Conservation (phyloP, 2,888 invertebrate genomes). For the Leucania comma region DNA sequence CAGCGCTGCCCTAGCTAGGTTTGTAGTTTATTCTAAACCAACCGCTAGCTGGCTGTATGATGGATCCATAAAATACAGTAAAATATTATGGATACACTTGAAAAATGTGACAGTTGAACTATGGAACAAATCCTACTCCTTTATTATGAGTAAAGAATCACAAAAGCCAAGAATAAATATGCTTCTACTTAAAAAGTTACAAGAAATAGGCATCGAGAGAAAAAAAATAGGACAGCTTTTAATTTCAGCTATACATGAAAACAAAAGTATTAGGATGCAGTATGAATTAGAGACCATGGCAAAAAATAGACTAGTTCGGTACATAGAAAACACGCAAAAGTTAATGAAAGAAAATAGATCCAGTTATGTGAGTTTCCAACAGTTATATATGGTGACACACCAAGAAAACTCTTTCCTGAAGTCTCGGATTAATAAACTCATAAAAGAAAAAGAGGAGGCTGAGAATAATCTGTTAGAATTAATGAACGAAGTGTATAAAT, state of each 20-base stretch:
- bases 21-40: constrained; percentile 64
- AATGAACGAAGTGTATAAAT: constrained; percentile 79
- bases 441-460: constrained; percentile 76
- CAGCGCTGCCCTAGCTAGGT: constrained; percentile 28
- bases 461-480: constrained; percentile 79
- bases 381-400: constrained; percentile 80
- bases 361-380: constrained; percentile 79
- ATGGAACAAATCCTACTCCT: constrained; percentile 18
- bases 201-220: constrained; percentile 77
- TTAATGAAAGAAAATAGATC: constrained; percentile 79
- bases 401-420: constrained; percentile 84
- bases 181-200: constrained; percentile 76
- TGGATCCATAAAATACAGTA: constrained; percentile 60
- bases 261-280: constrained; percentile 79
- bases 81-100: constrained; percentile 55
- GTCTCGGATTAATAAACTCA: constrained; percentile 75
- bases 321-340: constrained; percentile 78
- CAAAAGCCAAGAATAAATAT: constrained; percentile 65
- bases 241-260: constrained; percentile 79
- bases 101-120: constrained; percentile 32
- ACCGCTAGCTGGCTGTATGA: constrained; percentile 56
- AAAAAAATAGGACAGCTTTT: constrained; percentile 78
- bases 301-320: constrained; percentile 76
- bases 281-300: constrained; percentile 79
- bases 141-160: constrained; percentile 40